Evolutionary conservation across 2,797 vertebrate species (phyloP).

Genomic region (Pagetopsis macropterus): DNA sequence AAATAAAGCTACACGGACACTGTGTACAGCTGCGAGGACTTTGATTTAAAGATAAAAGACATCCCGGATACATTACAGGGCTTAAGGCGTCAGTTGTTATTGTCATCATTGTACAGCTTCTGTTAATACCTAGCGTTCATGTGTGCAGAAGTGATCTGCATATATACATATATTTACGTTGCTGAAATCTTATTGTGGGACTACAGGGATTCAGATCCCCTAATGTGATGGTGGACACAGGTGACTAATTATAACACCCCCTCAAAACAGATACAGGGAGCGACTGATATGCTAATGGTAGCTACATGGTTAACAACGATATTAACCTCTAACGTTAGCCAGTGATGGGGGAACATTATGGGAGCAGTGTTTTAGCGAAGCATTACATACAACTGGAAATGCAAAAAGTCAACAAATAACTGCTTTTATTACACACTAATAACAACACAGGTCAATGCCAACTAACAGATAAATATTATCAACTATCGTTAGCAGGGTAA

Average conservation of each 20-base stretch:
- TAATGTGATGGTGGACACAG: constrained; percentile 22
- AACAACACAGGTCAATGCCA: neutral
- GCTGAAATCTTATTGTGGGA: neutral
- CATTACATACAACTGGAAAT: neutral
- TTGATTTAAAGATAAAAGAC: constrained; percentile 7
- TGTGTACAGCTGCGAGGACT: neutral
- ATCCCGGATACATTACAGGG: neutral
- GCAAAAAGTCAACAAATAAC: neutral
- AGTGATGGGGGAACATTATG: neutral
- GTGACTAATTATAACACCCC: constrained; percentile 51
- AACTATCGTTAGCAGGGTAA: constrained; percentile 50
- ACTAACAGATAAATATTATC: constrained; percentile 38
- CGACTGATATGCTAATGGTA: constrained; percentile 59
- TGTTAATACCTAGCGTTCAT: neutral
- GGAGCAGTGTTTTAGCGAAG: neutral
- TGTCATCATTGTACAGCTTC: constrained; percentile 17
- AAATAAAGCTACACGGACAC: neutral
- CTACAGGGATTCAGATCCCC: constrained; percentile 21
- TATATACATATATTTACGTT: neutral
- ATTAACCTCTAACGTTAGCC: constrained; percentile 50
- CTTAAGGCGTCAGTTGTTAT: constrained; percentile 5
- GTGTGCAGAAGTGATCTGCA: neutral
- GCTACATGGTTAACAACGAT: constrained; percentile 52
- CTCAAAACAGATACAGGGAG: constrained; percentile 39
- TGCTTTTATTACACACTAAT: neutral